Evolutionary conservation across 2,797 vertebrate genomes (phyloP), one percentile per base, ranked within the genome.

Genomic region (Acrocephalus scirpaceus): DNA sequence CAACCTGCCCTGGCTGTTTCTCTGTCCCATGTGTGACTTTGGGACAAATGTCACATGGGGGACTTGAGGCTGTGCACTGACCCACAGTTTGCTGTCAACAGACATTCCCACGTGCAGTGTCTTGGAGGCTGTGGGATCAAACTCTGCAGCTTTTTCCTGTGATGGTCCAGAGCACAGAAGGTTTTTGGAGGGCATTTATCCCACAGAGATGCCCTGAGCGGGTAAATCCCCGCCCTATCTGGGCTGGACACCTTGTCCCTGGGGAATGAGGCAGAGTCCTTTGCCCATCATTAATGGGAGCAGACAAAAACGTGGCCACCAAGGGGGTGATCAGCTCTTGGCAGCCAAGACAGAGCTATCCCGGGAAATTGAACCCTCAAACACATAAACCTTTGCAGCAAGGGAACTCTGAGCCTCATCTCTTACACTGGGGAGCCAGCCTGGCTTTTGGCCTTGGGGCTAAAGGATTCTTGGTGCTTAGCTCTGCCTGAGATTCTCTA

Each of bases 1-100:
- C 53, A 78, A 12, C n/a, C 7, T 71, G 16, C 3, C 38, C 72
- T 62, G 32, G 15, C 12, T 62, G 13, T 40, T 76, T 60, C 47
- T 85, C 45, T 78, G 88, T 34, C 18, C 58, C 14, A 0, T 23
- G 26, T 22, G 48, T 0, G 0, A 9, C 1, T 1, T 9, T 10
- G 26, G 51, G 66, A 44, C 18, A 73, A 69, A 61, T 42, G 5
- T 19, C 50, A 14, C 0, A 0, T 2, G 30, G 19, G 48, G 60
- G 7, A 10, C 23, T 10, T 9, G 62, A 58, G n/a, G 30, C 22
- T 23, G 7, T n/a, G 57, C 80, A 5, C 47, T 2, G 16, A 48
- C 25, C 15, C 72, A 2, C 53, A 6, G 4, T 16, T 20, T 5
- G 3, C 48, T 67, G 36, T 21, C 7, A 4, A 5, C 1, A 26